A percentile compares a stretch with the other conserved stretches of the same genome.
phyloP scores from a whole-genome alignment of 2,113 vertebrate species.

The Sorex fumeus region DNA sequence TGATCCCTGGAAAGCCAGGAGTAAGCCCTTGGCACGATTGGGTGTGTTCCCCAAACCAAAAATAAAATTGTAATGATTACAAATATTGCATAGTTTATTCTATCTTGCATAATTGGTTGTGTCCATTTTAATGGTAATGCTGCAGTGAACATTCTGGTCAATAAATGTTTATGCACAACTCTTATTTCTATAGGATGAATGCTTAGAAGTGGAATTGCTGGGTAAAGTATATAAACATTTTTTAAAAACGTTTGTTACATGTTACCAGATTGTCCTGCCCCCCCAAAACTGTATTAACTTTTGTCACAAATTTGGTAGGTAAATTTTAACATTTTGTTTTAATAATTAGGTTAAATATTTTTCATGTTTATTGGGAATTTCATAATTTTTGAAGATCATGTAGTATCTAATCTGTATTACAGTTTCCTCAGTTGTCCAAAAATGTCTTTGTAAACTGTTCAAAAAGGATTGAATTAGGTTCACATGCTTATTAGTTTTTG shows the following conservation, averaged over 20 bases:
- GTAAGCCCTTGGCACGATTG: no score
- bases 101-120: constrained; percentile 54
- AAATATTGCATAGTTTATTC: constrained; percentile 52
- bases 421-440: constrained; percentile 24
- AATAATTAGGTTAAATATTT: constrained; percentile 53
- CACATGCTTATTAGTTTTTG: constrained; percentile 43
- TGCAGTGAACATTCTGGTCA: constrained; percentile 59
- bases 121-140: background rate
- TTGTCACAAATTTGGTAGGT: constrained; percentile 59
- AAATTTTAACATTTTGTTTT: constrained; percentile 64
- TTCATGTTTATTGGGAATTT: constrained; percentile 44
- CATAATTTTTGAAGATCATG: constrained; percentile 51
- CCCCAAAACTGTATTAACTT: constrained; percentile 51
- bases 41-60: no score
- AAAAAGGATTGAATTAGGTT: constrained; percentile 42
- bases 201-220: no score
- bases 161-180: constrained; percentile 73
- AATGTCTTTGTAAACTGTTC: constrained; percentile 50
- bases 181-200: constrained; percentile 60
- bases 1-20: no score
- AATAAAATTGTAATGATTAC: constrained; percentile 44
- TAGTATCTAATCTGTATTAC: constrained; percentile 48
- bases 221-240: constrained; percentile 73
- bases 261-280: constrained; percentile 66
- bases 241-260: constrained; percentile 60